Percentiles rank a stretch among this genome's conserved stretches.
Conservation (phyloP, 2,797 vertebrate genomes). For the Spondyliosoma cantharus region DNA sequence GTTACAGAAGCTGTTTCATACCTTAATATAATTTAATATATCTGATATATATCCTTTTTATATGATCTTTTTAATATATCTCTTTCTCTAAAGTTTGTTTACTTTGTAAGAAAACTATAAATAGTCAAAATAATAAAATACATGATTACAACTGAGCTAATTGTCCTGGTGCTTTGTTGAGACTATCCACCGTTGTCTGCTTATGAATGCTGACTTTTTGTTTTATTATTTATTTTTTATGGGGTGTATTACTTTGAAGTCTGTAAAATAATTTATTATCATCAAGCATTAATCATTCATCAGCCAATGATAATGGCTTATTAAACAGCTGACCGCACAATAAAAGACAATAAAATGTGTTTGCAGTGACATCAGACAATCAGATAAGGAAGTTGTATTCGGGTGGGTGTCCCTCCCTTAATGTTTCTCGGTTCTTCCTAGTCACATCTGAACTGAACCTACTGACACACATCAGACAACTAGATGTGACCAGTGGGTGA, state of each 20-base stretch:
- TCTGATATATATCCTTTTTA: conserved; percentile 13
- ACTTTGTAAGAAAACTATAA: not conserved
- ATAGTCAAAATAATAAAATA: conserved; percentile 4
- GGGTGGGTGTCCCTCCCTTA: too few relatives aligned
- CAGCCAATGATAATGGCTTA: too few relatives aligned
- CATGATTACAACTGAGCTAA: not conserved
- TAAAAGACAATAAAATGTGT: conserved; percentile 5
- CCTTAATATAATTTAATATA: conserved; percentile 21
- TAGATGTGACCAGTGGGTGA: not conserved
- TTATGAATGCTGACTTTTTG: not conserved
- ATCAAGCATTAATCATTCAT: not conserved
- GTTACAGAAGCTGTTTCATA: not conserved
- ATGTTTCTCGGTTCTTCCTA: not conserved
- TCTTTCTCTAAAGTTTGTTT: not conserved
- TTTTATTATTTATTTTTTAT: not conserved
- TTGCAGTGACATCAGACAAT: not conserved
- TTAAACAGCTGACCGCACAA: not conserved
- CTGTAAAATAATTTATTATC: not conserved
- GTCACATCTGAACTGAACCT: not conserved
- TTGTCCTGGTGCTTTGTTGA: not conserved
- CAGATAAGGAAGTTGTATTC: not conserved
- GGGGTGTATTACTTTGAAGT: not conserved
- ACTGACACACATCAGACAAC: not conserved
- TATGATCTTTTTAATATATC: not conserved
- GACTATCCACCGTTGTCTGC: not conserved